Evolutionary conservation across 2,113 vertebrate genomes (phyloP).

Genomic region (Grammomys dolichurus): DNA sequence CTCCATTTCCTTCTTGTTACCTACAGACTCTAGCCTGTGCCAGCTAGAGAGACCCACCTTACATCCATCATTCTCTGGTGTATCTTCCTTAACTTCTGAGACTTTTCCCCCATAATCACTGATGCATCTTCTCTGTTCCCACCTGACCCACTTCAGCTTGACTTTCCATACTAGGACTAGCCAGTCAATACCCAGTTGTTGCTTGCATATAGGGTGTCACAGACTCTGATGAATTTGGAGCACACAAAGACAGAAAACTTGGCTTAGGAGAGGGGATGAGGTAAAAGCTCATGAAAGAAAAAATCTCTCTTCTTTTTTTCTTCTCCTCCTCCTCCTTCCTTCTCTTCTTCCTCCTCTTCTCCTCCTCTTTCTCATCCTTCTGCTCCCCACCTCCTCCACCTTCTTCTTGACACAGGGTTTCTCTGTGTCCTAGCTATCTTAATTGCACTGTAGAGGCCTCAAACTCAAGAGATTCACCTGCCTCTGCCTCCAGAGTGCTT

Average conservation of each 20-base stretch:
- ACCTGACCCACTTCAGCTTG: not conserved
- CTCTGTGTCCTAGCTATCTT: not conserved
- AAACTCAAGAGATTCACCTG: not conserved
- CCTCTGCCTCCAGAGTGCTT: not conserved
- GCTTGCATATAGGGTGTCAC: not conserved
- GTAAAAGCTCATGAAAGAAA: not conserved
- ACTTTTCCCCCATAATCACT: not conserved
- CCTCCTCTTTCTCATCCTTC: no score
- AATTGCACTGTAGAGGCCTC: not conserved
- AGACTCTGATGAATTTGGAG: not conserved
- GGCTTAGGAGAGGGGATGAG: not conserved
- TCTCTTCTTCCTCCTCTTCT: no score
- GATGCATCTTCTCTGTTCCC: not conserved
- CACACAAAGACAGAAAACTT: not conserved
- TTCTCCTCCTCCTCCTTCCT: no score
- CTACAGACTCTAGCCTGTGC: not conserved
- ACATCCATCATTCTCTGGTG: not conserved
- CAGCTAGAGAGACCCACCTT: not conserved
- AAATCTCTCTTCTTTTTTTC: not conserved
- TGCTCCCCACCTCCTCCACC: no score
- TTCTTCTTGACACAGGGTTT: not conserved
- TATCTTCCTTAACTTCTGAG: not conserved
- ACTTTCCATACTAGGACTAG: not conserved
- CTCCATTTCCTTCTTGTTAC: not conserved
- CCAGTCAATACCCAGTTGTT: not conserved